phyloP scores from a whole-genome alignment of 1,140 invertebrate genomes.

The Drosophila ambigua region DNA sequence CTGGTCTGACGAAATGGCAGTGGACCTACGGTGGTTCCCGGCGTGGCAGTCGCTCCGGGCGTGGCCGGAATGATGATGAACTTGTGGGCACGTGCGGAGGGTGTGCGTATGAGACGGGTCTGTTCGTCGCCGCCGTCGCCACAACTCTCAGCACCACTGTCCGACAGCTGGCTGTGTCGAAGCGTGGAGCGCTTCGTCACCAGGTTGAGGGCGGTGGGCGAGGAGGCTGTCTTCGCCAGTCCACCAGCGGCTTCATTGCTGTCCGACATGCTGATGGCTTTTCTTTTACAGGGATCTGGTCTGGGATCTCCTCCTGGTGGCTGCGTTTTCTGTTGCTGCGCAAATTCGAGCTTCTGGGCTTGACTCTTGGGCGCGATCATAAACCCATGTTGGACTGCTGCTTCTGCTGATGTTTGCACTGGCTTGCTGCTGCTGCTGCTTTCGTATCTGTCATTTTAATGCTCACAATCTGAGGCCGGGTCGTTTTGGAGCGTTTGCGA shows the following conservation, averaged over 20 bases:
- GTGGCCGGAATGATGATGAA: slow-evolving; percentile 79
- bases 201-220: slow-evolving; percentile 55
- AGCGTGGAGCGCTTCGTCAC: slow-evolving; percentile 43
- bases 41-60: slow-evolving; percentile 42
- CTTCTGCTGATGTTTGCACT: slow-evolving; percentile 48
- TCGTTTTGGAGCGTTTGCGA: slow-evolving; percentile 12
- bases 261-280: slow-evolving; percentile 44
- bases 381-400: slow-evolving; percentile 56
- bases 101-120: slow-evolving; percentile 61
- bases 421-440: slow-evolving; percentile 41
- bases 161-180: slow-evolving; percentile 71
- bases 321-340: background rate
- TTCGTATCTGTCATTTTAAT: slow-evolving; percentile 73
- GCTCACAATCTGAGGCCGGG: slow-evolving; percentile 54
- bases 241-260: slow-evolving; percentile 12
- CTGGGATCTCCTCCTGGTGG: background rate
- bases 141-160: slow-evolving; percentile 76
- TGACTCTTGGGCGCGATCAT: slow-evolving; percentile 48
- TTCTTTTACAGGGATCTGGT: background rate
- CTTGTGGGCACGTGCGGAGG: slow-evolving; percentile 71
- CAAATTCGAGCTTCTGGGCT: slow-evolving; percentile 29
- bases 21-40: slow-evolving; percentile 18
- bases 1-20: slow-evolving; percentile 68
- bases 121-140: slow-evolving; percentile 70
- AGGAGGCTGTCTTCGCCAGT: slow-evolving; percentile 53